phyloP scores from a whole-genome alignment of 1,140 invertebrate genomes.

The Drosophila varians region DNA sequence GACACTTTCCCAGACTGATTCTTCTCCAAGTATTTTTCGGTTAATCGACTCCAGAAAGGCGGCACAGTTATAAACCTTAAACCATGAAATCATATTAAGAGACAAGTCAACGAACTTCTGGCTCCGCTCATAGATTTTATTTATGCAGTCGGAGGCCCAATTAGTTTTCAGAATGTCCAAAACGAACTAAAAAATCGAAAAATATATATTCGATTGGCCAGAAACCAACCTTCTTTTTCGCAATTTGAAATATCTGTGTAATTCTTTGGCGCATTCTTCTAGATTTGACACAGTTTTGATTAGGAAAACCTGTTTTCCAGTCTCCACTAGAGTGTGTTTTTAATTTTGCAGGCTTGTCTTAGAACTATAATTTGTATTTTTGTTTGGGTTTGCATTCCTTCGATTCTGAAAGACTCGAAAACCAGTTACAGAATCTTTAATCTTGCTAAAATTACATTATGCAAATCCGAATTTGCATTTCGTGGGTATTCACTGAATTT shows the following conservation, averaged over 20 bases:
- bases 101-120: slow-evolving; percentile 44
- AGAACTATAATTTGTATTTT: slow-evolving; percentile 21
- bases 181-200: not conserved
- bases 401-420: not conserved
- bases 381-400: slow-evolving; percentile 17
- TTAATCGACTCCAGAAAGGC: slow-evolving; percentile 13
- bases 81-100: slow-evolving; percentile 56
- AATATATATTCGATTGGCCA: slow-evolving; percentile 30
- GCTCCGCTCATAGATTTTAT: slow-evolving; percentile 9
- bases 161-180: slow-evolving; percentile 50
- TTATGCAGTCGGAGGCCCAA: slow-evolving; percentile 62
- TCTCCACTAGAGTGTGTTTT: slow-evolving; percentile 23
- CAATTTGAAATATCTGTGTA: slow-evolving; percentile 52
- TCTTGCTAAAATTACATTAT: slow-evolving; percentile 26
- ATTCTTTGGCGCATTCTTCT: slow-evolving; percentile 51
- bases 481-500: slow-evolving; percentile 26
- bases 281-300: slow-evolving; percentile 58
- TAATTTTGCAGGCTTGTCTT: slow-evolving; percentile 7
- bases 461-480: slow-evolving; percentile 37
- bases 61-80: slow-evolving; percentile 45
- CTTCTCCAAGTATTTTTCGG: not conserved
- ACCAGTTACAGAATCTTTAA: slow-evolving; percentile 41
- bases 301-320: slow-evolving; percentile 50
- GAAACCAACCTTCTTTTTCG: slow-evolving; percentile 43
- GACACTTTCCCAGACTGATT: slow-evolving; percentile 19